Percentiles rank a stretch among this genome's conserved stretches.
Conservation (phyloP, 64 coral and sea anemone species). For the Porites australiensis region DNA sequence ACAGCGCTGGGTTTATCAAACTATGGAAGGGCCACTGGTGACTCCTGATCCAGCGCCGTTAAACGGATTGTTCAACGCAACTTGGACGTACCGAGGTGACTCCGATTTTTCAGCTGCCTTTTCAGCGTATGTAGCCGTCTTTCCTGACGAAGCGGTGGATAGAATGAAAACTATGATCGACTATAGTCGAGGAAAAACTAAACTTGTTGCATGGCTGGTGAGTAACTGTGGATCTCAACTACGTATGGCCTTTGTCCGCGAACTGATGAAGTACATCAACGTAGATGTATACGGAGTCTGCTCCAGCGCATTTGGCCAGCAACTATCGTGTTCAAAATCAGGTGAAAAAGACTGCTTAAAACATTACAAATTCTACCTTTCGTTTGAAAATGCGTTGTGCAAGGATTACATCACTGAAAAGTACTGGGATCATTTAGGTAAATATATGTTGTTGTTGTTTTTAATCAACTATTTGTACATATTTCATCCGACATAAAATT, state of each 20-base stretch:
- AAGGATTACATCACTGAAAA: conserved; percentile 5
- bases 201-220: neutral
- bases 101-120: neutral
- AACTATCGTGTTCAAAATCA: neutral
- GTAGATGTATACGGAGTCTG: neutral
- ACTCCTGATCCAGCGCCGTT: neutral
- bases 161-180: neutral
- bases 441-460: neutral
- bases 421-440: conserved; percentile 4
- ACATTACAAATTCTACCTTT: conserved; percentile 11
- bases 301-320: neutral
- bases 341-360: neutral
- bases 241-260: neutral
- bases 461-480: too few species aligned
- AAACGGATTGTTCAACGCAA: neutral
- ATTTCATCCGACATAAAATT: too few species aligned
- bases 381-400: neutral
- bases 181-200: neutral
- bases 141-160: neutral
- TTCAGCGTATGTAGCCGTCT: neutral
- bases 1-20: neutral
- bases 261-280: neutral
- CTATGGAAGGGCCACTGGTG: neutral
- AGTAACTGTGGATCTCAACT: neutral
- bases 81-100: neutral